These are phyloP conservation scores for Myxocyprinus asiaticus DNA, from an alignment of 2,113 vertebrate genomes.

Conservation along the genomic window DNA sequence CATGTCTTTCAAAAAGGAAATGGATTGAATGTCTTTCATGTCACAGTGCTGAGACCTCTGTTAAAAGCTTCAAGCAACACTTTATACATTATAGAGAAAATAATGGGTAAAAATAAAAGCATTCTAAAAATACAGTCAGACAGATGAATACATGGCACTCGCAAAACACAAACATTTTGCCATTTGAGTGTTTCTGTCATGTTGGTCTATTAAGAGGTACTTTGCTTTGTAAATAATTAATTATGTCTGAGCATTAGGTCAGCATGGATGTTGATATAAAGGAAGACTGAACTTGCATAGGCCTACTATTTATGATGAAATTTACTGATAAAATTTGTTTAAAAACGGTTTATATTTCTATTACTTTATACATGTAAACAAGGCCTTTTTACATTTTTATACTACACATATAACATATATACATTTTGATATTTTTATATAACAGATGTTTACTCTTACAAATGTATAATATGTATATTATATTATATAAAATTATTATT, in stretches of 20 bases:
- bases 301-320: no score
- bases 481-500: no score
- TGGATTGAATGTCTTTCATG: constrained; percentile 49
- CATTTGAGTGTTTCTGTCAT: constrained; percentile 37
- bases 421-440: no score
- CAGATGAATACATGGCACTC: constrained; percentile 40
- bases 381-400: no score
- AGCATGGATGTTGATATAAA: no score
- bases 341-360: no score
- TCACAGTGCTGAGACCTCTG: constrained; percentile 36
- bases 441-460: no score
- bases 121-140: constrained; percentile 47
- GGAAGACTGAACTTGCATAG: no score
- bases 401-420: no score
- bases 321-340: no score
- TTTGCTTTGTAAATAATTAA: constrained; percentile 48
- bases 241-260: constrained; percentile 1
- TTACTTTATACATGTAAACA: no score
- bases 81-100: constrained; percentile 46
- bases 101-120: constrained; percentile 48
- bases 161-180: constrained; percentile 24
- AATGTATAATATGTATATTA: no score
- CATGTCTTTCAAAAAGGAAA: constrained; percentile 42
- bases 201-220: constrained; percentile 39
- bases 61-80: constrained; percentile 50